phyloP scores from a whole-genome alignment of 2,888 invertebrate species.

The Bedellia somnulentella region DNA sequence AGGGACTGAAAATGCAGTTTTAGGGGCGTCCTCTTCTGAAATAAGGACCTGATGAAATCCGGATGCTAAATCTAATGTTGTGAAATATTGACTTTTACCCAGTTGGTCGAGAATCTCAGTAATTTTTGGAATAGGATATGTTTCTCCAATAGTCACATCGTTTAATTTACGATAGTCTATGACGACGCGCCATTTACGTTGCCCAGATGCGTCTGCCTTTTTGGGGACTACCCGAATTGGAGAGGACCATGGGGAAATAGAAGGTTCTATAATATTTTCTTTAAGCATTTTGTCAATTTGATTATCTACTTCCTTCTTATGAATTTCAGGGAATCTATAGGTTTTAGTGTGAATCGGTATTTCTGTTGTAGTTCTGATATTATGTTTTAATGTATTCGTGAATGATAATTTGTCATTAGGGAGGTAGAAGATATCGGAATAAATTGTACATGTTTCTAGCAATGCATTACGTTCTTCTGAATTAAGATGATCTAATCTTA shows the following conservation, averaged over 20 bases:
- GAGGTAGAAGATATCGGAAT: constrained; percentile 2
- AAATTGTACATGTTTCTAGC: neutral
- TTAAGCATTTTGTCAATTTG: too few relatives aligned
- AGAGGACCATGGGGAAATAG: too few relatives aligned
- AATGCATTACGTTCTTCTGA: neutral
- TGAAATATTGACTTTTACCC: too few relatives aligned
- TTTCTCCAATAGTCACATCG: too few relatives aligned
- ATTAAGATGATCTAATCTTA: neutral
- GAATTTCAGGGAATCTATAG: constrained; percentile 3
- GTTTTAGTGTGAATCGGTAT: constrained; percentile 1
- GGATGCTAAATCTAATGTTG: too few relatives aligned
- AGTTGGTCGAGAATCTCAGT: too few relatives aligned
- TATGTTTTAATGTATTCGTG: constrained; percentile 1
- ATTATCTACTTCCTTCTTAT: constrained; percentile 1
- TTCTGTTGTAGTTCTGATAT: neutral
- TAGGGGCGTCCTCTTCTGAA: neutral
- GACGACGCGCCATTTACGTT: too few relatives aligned
- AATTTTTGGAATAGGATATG: too few relatives aligned
- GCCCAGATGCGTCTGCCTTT: too few relatives aligned
- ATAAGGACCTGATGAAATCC: too few relatives aligned
- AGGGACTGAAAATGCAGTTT: neutral
- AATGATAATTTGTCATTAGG: neutral
- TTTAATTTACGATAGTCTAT: too few relatives aligned
- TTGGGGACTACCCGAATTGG: too few relatives aligned
- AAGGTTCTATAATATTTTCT: constrained; percentile 1